Evolutionary conservation across 1,140 invertebrate genomes (phyloP).

Genomic region (Centruroides sculpturatus): DNA sequence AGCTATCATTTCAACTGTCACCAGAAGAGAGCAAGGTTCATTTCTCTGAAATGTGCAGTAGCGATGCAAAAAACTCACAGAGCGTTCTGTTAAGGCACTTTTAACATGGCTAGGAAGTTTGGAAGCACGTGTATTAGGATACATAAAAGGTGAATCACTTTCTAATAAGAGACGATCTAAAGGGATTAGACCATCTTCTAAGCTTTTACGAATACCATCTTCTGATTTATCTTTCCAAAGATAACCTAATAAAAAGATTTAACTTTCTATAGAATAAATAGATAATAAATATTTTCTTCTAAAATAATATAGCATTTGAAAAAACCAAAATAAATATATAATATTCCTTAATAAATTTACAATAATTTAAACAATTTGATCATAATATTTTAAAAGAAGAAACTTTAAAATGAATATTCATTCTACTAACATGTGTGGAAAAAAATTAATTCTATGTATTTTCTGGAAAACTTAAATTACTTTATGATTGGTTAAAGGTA

Average conservation of each 20-base stretch:
- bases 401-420: too few relatives aligned
- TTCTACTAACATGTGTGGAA: too few relatives aligned
- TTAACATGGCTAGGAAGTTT: conserved; percentile 76
- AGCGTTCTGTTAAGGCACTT: conserved; percentile 65
- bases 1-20: conserved; percentile 84
- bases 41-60: conserved; percentile 93
- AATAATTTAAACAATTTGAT: too few relatives aligned
- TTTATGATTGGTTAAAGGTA: too few relatives aligned
- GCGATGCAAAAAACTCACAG: conserved; percentile 45
- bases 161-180: conserved; percentile 67
- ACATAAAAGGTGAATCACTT: conserved; percentile 91
- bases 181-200: conserved; percentile 63
- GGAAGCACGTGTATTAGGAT: conserved; percentile 82
- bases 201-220: conserved; percentile 63
- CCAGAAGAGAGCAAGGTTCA: conserved; percentile 83
- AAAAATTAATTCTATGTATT: too few relatives aligned
- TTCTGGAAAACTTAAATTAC: too few relatives aligned
- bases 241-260: conserved; percentile 41
- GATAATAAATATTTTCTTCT: too few relatives aligned
- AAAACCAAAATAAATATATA: too few relatives aligned
- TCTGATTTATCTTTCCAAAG: conserved; percentile 90
- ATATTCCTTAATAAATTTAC: too few relatives aligned
- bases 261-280: not conserved
- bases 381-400: too few relatives aligned
- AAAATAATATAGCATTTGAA: too few relatives aligned